These are phyloP conservation scores for Crenichthys baileyi DNA, from an alignment of 2,797 vertebrate genomes.

Conservation along the genomic window DNA sequence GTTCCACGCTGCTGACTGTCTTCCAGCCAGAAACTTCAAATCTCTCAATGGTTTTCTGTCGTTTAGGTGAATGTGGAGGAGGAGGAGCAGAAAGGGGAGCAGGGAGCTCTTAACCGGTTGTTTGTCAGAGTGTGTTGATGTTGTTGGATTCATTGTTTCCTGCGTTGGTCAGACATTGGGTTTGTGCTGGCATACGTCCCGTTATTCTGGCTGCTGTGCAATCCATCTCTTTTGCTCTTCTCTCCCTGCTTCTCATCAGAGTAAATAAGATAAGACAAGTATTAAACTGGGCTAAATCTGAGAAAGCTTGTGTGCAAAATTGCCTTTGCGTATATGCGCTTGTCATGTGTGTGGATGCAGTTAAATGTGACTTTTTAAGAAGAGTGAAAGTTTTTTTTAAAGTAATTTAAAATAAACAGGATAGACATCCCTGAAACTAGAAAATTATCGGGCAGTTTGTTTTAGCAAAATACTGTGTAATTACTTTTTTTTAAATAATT, in stretches of 20 bases:
- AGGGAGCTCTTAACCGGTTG: constrained; percentile 71
- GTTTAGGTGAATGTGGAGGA: constrained; percentile 31
- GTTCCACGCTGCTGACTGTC: constrained; percentile 44
- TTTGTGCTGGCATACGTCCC: constrained; percentile 80
- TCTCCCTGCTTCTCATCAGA: constrained; percentile 79
- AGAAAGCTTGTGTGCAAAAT: constrained; percentile 15
- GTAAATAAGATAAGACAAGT: constrained; percentile 72
- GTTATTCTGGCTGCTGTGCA: constrained; percentile 75
- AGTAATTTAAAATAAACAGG: constrained; percentile 34
- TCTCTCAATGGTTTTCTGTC: constrained; percentile 51
- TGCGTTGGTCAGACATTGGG: constrained; percentile 73
- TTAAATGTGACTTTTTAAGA: constrained; percentile 34
- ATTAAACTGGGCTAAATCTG: constrained; percentile 60
- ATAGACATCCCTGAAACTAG: constrained; percentile 38
- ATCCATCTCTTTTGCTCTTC: constrained; percentile 48
- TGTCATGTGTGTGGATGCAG: constrained; percentile 9
- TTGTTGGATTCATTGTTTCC: constrained; percentile 84
- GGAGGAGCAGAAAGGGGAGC: constrained; percentile 55
- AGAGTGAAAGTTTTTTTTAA: constrained; percentile 14
- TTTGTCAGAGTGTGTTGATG: constrained; percentile 79
- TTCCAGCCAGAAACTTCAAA: constrained; percentile 33
- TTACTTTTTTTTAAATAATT: not conserved
- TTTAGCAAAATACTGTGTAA: not conserved
- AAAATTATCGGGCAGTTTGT: constrained; percentile 33
- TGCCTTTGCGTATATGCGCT: constrained; percentile 1